A percentile compares a stretch with the other conserved stretches of the same genome.
phyloP scores from a whole-genome alignment of 2,113 vertebrate genomes.

The Nettapus auritus region DNA sequence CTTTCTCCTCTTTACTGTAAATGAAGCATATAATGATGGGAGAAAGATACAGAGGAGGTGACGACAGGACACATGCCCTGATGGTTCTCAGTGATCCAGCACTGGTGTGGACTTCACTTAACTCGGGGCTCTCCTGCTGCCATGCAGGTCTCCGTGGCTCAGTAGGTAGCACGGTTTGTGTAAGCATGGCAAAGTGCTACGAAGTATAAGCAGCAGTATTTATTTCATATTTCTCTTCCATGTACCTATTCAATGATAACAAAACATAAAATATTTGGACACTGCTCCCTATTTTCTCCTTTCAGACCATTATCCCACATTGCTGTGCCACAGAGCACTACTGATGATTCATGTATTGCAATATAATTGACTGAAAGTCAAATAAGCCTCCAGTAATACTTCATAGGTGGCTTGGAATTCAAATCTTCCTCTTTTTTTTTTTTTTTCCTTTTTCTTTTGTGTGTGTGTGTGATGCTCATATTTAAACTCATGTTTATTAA shows the following conservation, averaged over 20 bases:
- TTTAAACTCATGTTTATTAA: neutral
- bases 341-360: neutral
- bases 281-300: neutral
- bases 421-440: neutral
- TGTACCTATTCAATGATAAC: neutral
- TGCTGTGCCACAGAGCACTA: neutral
- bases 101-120: neutral
- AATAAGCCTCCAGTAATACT: neutral
- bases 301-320: neutral
- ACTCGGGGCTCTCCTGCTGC: neutral
- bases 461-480: neutral
- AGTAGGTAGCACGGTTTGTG: neutral
- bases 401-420: neutral
- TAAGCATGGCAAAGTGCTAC: neutral
- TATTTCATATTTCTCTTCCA: neutral
- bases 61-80: neutral
- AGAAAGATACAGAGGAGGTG: neutral
- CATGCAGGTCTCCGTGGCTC: fast-evolving
- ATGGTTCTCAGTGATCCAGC: neutral
- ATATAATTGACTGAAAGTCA: neutral
- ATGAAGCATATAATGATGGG: neutral
- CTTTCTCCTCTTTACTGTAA: neutral
- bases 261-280: neutral
- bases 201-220: neutral
- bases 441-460: neutral